phyloP scores from a whole-genome alignment of 2,797 vertebrate genomes.

The Lutjanus argentimaculatus region DNA sequence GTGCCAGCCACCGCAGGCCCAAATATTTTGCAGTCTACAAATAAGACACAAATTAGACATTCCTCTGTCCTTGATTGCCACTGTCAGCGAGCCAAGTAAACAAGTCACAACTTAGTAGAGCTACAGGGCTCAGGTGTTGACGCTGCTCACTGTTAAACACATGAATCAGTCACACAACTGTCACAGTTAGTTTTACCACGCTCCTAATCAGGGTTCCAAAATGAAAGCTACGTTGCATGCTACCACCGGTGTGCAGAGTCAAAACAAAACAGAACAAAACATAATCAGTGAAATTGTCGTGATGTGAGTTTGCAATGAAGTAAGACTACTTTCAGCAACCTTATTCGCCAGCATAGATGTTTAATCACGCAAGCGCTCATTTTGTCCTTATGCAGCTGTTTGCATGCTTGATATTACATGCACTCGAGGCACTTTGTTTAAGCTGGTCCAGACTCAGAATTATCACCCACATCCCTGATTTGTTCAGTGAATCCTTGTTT shows the following conservation, averaged over 20 bases:
- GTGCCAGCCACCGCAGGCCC: conserved; percentile 28
- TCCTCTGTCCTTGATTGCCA: conserved; percentile 44
- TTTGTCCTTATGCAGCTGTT: conserved; percentile 7
- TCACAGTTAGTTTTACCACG: conserved; percentile 8
- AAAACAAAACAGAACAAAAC: too few relatives aligned
- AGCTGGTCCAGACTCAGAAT: conserved; percentile 2
- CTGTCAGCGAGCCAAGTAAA: conserved; percentile 31
- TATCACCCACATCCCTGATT: neutral
- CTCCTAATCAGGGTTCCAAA: neutral
- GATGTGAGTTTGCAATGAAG: too few relatives aligned
- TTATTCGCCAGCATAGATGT: too few relatives aligned
- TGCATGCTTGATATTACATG: conserved; percentile 12
- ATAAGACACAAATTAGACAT: conserved; percentile 44
- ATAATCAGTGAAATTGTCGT: too few relatives aligned
- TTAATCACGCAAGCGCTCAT: too few relatives aligned
- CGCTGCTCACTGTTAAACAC: conserved; percentile 5
- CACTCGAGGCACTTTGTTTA: conserved; percentile 8
- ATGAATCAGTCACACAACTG: conserved; percentile 36
- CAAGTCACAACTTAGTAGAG: neutral
- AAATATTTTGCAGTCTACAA: conserved; percentile 49
- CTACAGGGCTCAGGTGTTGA: conserved; percentile 8
- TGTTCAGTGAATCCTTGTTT: neutral
- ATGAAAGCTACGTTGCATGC: too few relatives aligned
- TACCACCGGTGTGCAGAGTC: too few relatives aligned
- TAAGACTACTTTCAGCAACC: too few relatives aligned